Evolutionary conservation across 1,140 invertebrate genomes (phyloP).

Genomic region (Homarus americanus): DNA sequence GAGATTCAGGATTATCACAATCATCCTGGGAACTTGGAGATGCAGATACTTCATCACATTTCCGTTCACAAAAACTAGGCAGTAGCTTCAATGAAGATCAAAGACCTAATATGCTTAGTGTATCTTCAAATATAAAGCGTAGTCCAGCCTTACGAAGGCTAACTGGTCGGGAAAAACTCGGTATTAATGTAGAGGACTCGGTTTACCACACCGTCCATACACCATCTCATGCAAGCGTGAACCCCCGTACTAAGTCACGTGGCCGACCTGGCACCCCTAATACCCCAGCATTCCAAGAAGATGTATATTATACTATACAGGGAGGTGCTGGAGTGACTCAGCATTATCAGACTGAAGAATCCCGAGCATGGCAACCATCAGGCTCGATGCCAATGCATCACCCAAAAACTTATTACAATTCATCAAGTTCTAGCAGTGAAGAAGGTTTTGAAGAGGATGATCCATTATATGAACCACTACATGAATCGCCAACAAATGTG

Average conservation of each 20-base stretch:
- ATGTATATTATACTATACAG: constrained; percentile 69
- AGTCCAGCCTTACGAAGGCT: constrained; percentile 50
- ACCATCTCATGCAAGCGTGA: constrained; percentile 16
- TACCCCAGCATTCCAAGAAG: constrained; percentile 62
- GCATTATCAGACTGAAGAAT: constrained; percentile 57
- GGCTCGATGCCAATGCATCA: neutral
- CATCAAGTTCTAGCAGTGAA: constrained; percentile 49
- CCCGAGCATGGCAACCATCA: constrained; percentile 24
- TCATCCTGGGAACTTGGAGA: constrained; percentile 59
- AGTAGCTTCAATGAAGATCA: constrained; percentile 54
- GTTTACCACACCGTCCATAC: constrained; percentile 62
- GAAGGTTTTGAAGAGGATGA: constrained; percentile 52
- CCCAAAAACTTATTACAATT: constrained; percentile 5
- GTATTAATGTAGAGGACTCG: constrained; percentile 38
- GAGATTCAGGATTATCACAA: constrained; percentile 54
- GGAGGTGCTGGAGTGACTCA: constrained; percentile 57
- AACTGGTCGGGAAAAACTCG: neutral
- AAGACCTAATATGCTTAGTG: neutral
- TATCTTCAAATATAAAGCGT: neutral
- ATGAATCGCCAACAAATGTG: constrained; percentile 35
- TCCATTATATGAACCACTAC: constrained; percentile 53
- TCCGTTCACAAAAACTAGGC: constrained; percentile 23
- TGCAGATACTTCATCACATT: neutral
- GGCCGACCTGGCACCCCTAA: constrained; percentile 13
- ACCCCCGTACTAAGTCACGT: constrained; percentile 1